Evolutionary conservation across 2,797 vertebrate species (phyloP).

Genomic region (Okamejei kenojei): DNA sequence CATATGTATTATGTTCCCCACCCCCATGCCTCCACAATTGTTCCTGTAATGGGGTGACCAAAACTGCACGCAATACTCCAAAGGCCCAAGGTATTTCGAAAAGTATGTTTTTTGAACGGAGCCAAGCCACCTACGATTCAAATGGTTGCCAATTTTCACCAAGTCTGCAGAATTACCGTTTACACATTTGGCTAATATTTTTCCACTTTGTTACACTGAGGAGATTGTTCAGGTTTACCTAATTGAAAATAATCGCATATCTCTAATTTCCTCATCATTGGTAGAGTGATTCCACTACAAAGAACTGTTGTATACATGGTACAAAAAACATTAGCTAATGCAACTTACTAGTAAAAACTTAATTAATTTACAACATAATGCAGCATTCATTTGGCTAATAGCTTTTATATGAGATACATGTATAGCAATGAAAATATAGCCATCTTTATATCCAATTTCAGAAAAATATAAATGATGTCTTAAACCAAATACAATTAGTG

Average conservation of each 20-base stretch:
- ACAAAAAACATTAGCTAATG: background rate
- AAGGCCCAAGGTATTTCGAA: background rate
- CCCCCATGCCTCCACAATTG: too few relatives aligned
- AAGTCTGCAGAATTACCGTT: background rate
- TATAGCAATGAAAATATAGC: background rate
- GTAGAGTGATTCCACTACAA: background rate
- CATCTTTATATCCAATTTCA: background rate
- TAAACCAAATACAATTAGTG: background rate
- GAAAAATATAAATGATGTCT: background rate
- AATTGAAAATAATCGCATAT: background rate
- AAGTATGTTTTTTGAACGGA: background rate
- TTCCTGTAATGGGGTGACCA: too few relatives aligned
- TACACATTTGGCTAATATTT: background rate
- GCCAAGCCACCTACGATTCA: background rate
- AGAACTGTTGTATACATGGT: background rate
- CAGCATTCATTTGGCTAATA: background rate
- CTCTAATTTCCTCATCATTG: background rate
- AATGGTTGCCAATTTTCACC: background rate
- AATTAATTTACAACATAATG: background rate
- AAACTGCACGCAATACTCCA: too few relatives aligned
- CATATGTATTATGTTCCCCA: too few relatives aligned
- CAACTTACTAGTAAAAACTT: background rate
- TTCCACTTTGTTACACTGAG: background rate
- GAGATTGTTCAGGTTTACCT: background rate
- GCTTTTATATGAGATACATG: background rate